Conservation (phyloP, 1,140 invertebrate species). For the Probaryconus sp. region DNA sequence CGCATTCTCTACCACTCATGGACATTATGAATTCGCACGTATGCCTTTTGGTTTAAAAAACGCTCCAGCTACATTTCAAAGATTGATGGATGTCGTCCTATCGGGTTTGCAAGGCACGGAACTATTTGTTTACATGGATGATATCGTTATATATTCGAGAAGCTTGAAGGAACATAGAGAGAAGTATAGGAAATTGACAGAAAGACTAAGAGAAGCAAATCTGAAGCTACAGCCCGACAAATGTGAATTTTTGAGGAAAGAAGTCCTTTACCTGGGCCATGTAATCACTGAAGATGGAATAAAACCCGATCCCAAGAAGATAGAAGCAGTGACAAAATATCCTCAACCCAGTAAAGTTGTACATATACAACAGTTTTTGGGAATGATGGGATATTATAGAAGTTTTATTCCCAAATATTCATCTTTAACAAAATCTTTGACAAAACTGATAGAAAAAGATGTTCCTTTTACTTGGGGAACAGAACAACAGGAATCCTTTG, state of each 20-base stretch:
- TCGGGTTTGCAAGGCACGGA: too few species aligned
- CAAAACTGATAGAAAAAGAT: slow-evolving; percentile 59
- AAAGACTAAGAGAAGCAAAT: neutral
- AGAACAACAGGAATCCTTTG: slow-evolving; percentile 4
- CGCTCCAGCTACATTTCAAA: too few species aligned
- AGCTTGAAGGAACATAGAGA: too few species aligned
- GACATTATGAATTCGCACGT: slow-evolving; percentile 32
- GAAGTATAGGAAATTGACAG: neutral
- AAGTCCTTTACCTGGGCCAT: too few species aligned
- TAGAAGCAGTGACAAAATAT: slow-evolving; percentile 9
- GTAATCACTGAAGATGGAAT: slow-evolving; percentile 54
- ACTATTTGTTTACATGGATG: too few species aligned
- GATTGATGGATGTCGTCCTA: too few species aligned
- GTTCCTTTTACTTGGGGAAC: slow-evolving; percentile 36
- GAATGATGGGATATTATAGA: slow-evolving; percentile 56
- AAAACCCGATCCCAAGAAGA: too few species aligned
- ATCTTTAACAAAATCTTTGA: slow-evolving; percentile 61
- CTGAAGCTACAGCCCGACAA: too few species aligned
- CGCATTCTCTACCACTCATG: too few species aligned
- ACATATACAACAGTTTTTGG: slow-evolving; percentile 52
- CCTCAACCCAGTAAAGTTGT: slow-evolving; percentile 30
- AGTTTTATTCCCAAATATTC: slow-evolving; percentile 63
- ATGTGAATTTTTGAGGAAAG: too few species aligned
- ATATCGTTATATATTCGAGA: slow-evolving; percentile 68
- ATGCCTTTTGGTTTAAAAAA: slow-evolving; percentile 74